These are phyloP conservation scores for Oscheius sp. DNA, from an alignment of 2,888 invertebrate species.

Conservation along the genomic window DNA sequence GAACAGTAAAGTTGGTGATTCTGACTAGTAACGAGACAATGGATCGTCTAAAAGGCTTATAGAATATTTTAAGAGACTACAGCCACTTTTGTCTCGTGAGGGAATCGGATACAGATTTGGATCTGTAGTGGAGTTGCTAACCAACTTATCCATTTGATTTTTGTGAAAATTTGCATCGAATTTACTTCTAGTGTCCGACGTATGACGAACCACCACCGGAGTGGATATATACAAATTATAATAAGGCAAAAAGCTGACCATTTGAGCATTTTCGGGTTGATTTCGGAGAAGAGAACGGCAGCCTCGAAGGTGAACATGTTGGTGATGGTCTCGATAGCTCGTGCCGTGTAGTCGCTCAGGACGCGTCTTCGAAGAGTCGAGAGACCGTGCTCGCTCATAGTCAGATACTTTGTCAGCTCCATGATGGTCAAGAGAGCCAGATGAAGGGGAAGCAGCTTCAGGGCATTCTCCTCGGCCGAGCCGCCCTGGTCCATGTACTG, in stretches of 20 bases:
- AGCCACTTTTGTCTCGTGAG: no score
- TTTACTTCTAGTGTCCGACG: no score
- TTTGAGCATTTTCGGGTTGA: constrained; percentile 23
- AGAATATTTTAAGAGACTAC: no score
- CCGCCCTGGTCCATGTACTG: constrained; percentile 2
- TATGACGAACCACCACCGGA: no score
- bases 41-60: no score
- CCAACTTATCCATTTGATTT: no score
- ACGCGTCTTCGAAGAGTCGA: constrained; percentile 25
- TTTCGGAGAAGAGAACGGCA: constrained; percentile 29
- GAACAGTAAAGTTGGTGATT: no score
- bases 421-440: constrained; percentile 36
- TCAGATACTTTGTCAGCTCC: constrained; percentile 28
- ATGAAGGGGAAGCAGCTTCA: constrained; percentile 28
- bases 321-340: neutral
- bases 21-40: no score
- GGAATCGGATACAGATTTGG: no score
- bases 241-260: constrained; percentile 5
- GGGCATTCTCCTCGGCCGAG: constrained; percentile 20
- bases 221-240: neutral
- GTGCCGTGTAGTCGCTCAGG: constrained; percentile 10
- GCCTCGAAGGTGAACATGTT: constrained; percentile 21
- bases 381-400: constrained; percentile 3
- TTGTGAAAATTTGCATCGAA: no score
- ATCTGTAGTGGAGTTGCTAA: no score